phyloP scores from a whole-genome alignment of 2,888 invertebrate genomes.

The Plebejus anna region DNA sequence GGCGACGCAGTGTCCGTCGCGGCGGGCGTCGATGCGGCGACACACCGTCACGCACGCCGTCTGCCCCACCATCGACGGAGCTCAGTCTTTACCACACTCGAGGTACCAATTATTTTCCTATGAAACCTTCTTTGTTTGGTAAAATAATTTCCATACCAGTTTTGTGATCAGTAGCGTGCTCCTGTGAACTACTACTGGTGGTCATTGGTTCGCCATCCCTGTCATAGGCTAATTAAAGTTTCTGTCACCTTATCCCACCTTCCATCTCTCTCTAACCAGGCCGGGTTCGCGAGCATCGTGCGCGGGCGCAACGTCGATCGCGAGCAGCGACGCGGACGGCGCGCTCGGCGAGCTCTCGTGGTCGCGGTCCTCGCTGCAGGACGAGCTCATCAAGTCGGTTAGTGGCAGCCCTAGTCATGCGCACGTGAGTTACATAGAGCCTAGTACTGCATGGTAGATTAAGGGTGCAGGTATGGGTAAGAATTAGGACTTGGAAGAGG shows the following conservation, averaged over 20 bases:
- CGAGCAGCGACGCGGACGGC: conserved; percentile 74
- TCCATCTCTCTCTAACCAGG: conserved; percentile 43
- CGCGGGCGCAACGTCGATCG: conserved; percentile 81
- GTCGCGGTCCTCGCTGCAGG: conserved; percentile 84
- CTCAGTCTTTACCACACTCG: conserved; percentile 86
- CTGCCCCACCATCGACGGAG: conserved; percentile 74
- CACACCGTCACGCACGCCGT: conserved; percentile 83
- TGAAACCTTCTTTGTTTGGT: too few species aligned
- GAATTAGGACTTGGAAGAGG: neutral
- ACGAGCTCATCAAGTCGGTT: conserved; percentile 84
- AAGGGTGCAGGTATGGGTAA: neutral
- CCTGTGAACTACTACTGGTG: too few species aligned
- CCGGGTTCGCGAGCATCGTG: conserved; percentile 78
- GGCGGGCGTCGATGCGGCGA: conserved; percentile 83
- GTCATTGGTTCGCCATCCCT: too few species aligned
- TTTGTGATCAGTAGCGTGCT: too few species aligned
- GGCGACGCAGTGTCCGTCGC: conserved; percentile 88
- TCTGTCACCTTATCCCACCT: neutral
- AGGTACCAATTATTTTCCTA: conserved; percentile 53
- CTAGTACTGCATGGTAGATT: neutral
- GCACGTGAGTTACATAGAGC: conserved; percentile 63
- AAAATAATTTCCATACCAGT: too few species aligned
- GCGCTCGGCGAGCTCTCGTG: conserved; percentile 79
- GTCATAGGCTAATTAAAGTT: too few species aligned
- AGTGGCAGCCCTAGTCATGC: conserved; percentile 71